Percentiles rank a stretch among this genome's conserved stretches.
phyloP scores from a whole-genome alignment of 2,113 vertebrate species.

The Pangasianodon gigas region DNA sequence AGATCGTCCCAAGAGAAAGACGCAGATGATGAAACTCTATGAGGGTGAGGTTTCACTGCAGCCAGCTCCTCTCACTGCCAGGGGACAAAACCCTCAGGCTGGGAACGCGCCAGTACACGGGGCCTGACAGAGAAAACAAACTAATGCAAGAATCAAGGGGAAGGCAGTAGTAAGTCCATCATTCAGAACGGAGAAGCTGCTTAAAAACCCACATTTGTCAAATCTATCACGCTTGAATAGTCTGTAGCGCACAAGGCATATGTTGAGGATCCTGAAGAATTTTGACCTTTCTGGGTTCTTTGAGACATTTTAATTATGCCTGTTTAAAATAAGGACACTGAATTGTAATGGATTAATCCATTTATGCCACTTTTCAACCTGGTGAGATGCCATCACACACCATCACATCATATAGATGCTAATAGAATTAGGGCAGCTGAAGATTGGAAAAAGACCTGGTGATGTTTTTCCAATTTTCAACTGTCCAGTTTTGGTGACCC shows the following conservation, averaged over 20 bases:
- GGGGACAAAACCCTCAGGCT: constrained; percentile 41
- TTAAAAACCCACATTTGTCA: constrained; percentile 34
- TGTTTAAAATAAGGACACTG: background rate
- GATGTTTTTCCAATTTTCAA: background rate
- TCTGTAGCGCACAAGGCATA: background rate
- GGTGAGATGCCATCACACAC: background rate
- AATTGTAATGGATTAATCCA: background rate
- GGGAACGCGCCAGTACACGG: constrained; percentile 28
- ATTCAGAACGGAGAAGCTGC: background rate
- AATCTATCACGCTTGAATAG: background rate
- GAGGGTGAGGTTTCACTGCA: constrained; percentile 46
- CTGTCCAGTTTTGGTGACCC: background rate
- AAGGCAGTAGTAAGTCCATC: constrained; percentile 22
- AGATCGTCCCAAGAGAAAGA: constrained; percentile 42
- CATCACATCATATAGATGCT: background rate
- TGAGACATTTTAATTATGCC: background rate
- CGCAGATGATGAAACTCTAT: constrained; percentile 40
- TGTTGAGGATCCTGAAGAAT: background rate
- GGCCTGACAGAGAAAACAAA: constrained; percentile 47
- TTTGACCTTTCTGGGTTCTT: background rate
- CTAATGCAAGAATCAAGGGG: constrained; percentile 25
- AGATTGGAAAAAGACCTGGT: background rate
- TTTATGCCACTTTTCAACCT: background rate
- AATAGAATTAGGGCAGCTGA: background rate
- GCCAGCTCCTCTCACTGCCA: constrained; percentile 39